Percentiles rank a stretch among this genome's conserved stretches.
These are phyloP conservation scores for Sinonovacula constricta DNA, from an alignment of 1,140 invertebrate species.

Conservation along the genomic window DNA sequence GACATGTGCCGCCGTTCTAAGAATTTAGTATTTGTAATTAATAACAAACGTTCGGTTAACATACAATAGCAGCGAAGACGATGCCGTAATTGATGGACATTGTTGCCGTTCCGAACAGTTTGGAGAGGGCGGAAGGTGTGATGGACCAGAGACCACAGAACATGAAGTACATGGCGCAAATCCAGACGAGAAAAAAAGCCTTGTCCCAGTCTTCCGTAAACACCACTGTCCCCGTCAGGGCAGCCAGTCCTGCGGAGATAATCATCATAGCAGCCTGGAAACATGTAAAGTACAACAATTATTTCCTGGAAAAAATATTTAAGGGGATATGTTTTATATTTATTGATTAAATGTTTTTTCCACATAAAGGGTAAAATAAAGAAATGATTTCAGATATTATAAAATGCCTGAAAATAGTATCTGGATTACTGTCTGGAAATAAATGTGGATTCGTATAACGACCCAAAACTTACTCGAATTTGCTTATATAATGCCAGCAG, in stretches of 20 bases:
- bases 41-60: background rate
- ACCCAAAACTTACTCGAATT: too few relatives aligned
- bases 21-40: background rate
- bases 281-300: too few relatives aligned
- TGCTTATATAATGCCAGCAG: too few relatives aligned
- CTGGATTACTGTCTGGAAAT: too few relatives aligned
- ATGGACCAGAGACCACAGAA: constrained; percentile 16
- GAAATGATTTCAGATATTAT: too few relatives aligned
- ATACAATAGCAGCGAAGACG: background rate
- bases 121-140: constrained; percentile 5
- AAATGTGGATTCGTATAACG: too few relatives aligned
- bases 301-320: too few relatives aligned
- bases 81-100: constrained; percentile 19
- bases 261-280: too few relatives aligned
- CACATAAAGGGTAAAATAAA: too few relatives aligned
- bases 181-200: constrained; percentile 16
- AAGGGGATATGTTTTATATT: too few relatives aligned
- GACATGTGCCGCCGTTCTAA: background rate
- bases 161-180: background rate
- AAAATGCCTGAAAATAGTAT: too few relatives aligned
- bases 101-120: constrained; percentile 13
- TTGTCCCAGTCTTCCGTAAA: constrained; percentile 10
- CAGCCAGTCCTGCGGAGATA: background rate
- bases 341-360: too few relatives aligned
- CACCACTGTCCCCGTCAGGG: background rate